Evolutionary conservation across 2,113 vertebrate genomes (phyloP).

Genomic region (Sitta europaea): DNA sequence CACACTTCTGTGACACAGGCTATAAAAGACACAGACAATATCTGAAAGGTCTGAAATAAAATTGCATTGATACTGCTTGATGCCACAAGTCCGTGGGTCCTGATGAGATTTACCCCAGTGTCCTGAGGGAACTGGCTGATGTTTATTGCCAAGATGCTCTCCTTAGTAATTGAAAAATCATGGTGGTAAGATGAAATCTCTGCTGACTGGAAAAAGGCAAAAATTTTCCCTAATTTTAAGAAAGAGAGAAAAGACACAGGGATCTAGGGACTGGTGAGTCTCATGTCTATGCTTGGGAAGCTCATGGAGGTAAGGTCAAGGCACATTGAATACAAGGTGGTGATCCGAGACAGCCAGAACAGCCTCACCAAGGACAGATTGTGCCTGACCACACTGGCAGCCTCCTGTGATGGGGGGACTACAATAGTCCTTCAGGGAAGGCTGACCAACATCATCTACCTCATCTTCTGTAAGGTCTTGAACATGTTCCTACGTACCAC

Average conservation of each 20-base stretch:
- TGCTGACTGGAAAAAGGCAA: not conserved
- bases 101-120: not conserved
- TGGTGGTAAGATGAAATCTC: not conserved
- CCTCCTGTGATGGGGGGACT: not conserved
- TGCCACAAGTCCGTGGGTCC: rapidly evolving
- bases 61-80: not conserved
- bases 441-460: not conserved
- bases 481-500: not conserved
- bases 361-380: not conserved
- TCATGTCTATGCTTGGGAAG: not conserved
- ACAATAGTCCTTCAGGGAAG: rapidly evolving
- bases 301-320: not conserved
- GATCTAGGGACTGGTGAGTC: not conserved
- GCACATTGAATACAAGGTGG: not conserved
- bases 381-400: too few relatives aligned
- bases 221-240: not conserved
- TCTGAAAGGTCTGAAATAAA: not conserved
- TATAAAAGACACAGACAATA: not conserved
- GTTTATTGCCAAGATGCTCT: rapidly evolving
- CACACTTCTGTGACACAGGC: not conserved
- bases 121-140: not conserved
- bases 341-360: not conserved
- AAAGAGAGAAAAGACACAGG: not conserved
- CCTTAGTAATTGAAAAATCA: not conserved
- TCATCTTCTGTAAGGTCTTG: not conserved